phyloP scores from a whole-genome alignment of 2,797 vertebrate genomes.

The Pseudomugil gertrudae region DNA sequence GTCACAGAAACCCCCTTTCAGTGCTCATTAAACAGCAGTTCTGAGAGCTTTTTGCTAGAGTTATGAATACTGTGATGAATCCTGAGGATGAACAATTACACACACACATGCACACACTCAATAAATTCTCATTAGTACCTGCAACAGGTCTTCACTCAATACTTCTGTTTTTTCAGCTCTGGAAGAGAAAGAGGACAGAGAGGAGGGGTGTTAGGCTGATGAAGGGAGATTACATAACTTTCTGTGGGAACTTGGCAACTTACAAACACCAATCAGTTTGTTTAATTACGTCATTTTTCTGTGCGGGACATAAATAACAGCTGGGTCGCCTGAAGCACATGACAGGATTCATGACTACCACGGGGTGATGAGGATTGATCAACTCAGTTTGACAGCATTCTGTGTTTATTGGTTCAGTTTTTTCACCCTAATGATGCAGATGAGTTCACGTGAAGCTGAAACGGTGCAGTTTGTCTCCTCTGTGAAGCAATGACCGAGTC shows the following conservation, averaged over 20 bases:
- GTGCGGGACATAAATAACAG: slow-evolving; percentile 27
- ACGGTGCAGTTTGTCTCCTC: not conserved
- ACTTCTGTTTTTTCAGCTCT: slow-evolving; percentile 82
- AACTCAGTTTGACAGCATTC: not conserved
- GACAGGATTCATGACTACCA: no score
- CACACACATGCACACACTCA: not conserved
- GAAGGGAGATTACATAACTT: slow-evolving; percentile 27
- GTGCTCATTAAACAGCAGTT: slow-evolving; percentile 40
- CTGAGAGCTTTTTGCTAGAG: slow-evolving; percentile 22
- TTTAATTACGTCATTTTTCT: slow-evolving; percentile 45
- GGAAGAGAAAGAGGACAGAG: slow-evolving; percentile 42
- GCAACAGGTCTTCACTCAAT: slow-evolving; percentile 76
- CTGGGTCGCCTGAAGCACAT: slow-evolving; percentile 20
- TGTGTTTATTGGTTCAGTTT: not conserved
- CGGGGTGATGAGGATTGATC: not conserved
- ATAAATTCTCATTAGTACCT: slow-evolving; percentile 59
- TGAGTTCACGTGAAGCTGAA: not conserved
- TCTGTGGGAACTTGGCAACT: slow-evolving; percentile 36
- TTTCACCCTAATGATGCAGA: not conserved
- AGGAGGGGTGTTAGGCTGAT: slow-evolving; percentile 23
- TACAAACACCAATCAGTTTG: slow-evolving; percentile 26
- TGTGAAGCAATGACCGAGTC: not conserved
- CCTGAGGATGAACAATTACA: not conserved
- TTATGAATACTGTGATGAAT: slow-evolving; percentile 37
- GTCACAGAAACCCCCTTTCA: slow-evolving; percentile 37